Conservation (phyloP, 2,113 vertebrate genomes). For the Glareola pratincola region DNA sequence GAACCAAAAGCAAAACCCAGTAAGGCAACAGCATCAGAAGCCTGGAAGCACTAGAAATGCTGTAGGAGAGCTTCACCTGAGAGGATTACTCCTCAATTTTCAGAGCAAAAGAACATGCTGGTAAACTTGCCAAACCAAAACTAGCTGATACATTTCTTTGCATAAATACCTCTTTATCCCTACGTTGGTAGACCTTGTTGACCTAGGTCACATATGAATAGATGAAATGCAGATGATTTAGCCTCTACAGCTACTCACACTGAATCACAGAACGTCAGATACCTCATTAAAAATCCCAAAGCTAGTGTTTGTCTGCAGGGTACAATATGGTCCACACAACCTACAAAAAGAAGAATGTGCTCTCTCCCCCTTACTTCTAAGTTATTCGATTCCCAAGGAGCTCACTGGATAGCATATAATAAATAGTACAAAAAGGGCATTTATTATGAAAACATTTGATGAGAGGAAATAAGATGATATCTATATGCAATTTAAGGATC, state of each 20-base stretch:
- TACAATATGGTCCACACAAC: not conserved
- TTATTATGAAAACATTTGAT: slow-evolving; percentile 53
- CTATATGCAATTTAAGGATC: not conserved
- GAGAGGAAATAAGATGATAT: slow-evolving; percentile 63
- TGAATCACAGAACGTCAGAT: not conserved
- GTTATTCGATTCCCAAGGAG: slow-evolving; percentile 7
- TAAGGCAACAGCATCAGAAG: not conserved
- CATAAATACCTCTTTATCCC: not conserved
- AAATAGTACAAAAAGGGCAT: slow-evolving; percentile 50
- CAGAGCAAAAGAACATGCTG: not conserved
- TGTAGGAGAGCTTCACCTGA: not conserved
- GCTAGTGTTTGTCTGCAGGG: not conserved
- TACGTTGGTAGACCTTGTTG: not conserved
- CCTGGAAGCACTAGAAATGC: not conserved
- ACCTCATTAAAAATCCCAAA: not conserved
- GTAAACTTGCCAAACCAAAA: not conserved
- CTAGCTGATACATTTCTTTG: not conserved
- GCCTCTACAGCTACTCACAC: not conserved
- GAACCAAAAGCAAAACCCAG: not conserved
- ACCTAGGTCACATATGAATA: not conserved
- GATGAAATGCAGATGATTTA: not conserved
- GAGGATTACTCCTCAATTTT: not conserved
- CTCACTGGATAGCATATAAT: not conserved
- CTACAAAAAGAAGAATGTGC: not conserved
- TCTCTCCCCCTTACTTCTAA: not conserved